Conservation (phyloP, 2,797 vertebrate species). For the Rhinoraja longicauda region DNA sequence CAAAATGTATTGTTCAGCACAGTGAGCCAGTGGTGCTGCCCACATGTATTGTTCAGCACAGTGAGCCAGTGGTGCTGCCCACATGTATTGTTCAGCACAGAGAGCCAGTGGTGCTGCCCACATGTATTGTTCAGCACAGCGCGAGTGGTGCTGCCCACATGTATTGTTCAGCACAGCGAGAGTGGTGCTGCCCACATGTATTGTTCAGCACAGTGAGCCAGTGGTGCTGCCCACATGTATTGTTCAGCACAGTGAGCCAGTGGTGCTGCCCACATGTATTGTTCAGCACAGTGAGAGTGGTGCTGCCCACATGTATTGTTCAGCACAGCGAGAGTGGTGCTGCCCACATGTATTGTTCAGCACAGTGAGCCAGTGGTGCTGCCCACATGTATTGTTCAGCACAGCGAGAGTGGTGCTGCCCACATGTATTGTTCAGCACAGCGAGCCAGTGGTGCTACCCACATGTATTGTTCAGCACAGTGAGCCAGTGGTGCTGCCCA, state of each 20-base stretch:
- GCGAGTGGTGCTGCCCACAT: constrained; percentile 43
- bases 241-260: too few relatives aligned
- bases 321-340: too few relatives aligned
- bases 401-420: constrained; percentile 43
- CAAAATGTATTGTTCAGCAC: constrained; percentile 47
- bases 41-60: too few relatives aligned
- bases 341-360: constrained; percentile 45
- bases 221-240: constrained; percentile 44
- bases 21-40: constrained; percentile 44
- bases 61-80: too few relatives aligned
- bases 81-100: too few relatives aligned
- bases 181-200: constrained; percentile 44
- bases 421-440: constrained; percentile 46
- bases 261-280: constrained; percentile 44
- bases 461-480: constrained; percentile 45
- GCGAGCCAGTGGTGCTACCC: constrained; percentile 44
- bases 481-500: constrained; percentile 45
- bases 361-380: too few relatives aligned
- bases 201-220: too few relatives aligned
- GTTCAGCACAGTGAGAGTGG: too few relatives aligned
- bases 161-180: too few relatives aligned
- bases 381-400: constrained; percentile 46
- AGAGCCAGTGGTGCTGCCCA: too few relatives aligned
- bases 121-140: too few relatives aligned
- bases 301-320: constrained; percentile 44